Conservation (phyloP, 2,888 invertebrate genomes). For the Caenorhabditis imperialis region DNA sequence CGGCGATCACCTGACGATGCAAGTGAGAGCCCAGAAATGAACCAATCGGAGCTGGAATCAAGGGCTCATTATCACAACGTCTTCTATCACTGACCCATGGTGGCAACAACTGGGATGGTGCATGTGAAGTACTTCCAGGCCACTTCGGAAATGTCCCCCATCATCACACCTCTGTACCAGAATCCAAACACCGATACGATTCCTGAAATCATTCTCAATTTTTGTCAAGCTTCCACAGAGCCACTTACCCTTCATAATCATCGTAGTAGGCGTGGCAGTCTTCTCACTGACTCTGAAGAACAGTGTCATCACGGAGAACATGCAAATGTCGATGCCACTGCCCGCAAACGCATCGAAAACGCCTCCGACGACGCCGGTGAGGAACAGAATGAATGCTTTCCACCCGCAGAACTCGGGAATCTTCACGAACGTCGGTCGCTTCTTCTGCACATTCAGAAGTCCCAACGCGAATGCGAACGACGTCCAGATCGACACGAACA, state of each 20-base stretch:
- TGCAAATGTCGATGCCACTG: slow-evolving; percentile 77
- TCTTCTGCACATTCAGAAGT: slow-evolving; percentile 73
- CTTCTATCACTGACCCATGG: not conserved
- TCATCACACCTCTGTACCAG: slow-evolving; percentile 71
- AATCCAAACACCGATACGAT: slow-evolving; percentile 65
- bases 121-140: slow-evolving; percentile 63
- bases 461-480: slow-evolving; percentile 78
- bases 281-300: slow-evolving; percentile 74
- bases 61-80: not conserved
- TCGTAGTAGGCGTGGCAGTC: slow-evolving; percentile 77
- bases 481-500: slow-evolving; percentile 78
- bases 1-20: slow-evolving; percentile 64
- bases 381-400: slow-evolving; percentile 70
- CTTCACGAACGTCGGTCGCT: slow-evolving; percentile 66
- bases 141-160: slow-evolving; percentile 54
- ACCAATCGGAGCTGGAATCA: slow-evolving; percentile 23
- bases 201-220: slow-evolving; percentile 35
- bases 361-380: slow-evolving; percentile 75
- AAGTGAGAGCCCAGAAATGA: slow-evolving; percentile 41
- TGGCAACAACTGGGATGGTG: slow-evolving; percentile 31
- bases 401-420: slow-evolving; percentile 68
- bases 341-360: slow-evolving; percentile 77
- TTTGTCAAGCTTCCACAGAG: too few relatives aligned
- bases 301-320: slow-evolving; percentile 72
- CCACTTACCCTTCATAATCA: slow-evolving; percentile 66